Evolutionary conservation across 2,113 vertebrate genomes (phyloP).

Genomic region (Nyctereutes procyonoides): DNA sequence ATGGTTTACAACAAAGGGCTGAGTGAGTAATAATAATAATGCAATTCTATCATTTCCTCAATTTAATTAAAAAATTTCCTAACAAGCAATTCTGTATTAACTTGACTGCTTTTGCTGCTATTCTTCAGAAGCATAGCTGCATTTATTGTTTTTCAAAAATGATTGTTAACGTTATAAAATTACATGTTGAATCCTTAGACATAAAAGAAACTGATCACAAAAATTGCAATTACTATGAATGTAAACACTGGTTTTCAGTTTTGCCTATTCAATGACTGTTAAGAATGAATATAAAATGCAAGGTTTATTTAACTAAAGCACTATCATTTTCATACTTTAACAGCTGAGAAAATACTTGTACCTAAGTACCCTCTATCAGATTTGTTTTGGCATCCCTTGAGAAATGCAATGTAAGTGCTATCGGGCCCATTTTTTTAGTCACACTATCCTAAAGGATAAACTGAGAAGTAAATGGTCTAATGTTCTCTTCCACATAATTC

Average conservation of each 20-base stretch:
- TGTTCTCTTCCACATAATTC: conserved; percentile 37
- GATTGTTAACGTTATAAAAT: conserved; percentile 55
- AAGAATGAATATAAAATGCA: conserved; percentile 57
- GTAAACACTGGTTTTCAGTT: conserved; percentile 43
- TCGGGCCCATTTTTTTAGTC: conserved; percentile 40
- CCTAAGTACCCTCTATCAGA: conserved; percentile 23
- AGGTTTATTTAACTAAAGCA: conserved; percentile 45
- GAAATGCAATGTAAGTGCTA: conserved; percentile 22
- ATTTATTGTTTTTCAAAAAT: conserved; percentile 28
- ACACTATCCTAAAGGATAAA: conserved; percentile 30
- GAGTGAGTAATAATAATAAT: conserved; percentile 42
- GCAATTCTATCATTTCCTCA: conserved; percentile 38
- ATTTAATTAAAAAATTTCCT: conserved; percentile 49
- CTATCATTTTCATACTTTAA: conserved; percentile 14
- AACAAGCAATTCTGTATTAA: conserved; percentile 59
- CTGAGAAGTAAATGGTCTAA: conserved; percentile 48
- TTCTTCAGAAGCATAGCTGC: conserved; percentile 38
- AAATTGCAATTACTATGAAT: background rate
- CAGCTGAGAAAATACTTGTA: conserved; percentile 42
- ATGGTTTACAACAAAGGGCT: background rate
- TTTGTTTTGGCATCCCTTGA: conserved; percentile 35
- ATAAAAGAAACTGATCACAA: conserved; percentile 37
- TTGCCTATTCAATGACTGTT: background rate
- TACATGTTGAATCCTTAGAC: conserved; percentile 42
- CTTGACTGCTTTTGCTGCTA: conserved; percentile 49